These are phyloP conservation scores for Propithecus coquereli DNA, from an alignment of 2,113 vertebrate genomes.

Conservation along the genomic window DNA sequence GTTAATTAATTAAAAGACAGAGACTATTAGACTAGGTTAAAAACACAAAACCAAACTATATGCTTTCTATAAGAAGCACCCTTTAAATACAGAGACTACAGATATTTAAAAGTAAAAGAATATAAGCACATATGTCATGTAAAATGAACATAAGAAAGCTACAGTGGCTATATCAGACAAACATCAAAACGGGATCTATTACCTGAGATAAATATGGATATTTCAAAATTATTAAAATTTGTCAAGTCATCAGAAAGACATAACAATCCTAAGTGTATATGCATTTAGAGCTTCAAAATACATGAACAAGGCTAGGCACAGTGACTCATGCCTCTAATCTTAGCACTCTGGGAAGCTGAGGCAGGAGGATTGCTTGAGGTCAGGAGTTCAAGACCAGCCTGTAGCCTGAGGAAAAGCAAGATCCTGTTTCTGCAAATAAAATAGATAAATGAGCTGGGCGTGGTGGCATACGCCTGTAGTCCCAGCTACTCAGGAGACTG, in stretches of 20 bases:
- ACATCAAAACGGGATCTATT: neutral
- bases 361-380: too few relatives aligned
- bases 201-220: neutral
- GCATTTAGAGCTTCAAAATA: neutral
- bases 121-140: neutral
- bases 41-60: neutral
- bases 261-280: neutral
- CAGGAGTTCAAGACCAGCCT: too few relatives aligned
- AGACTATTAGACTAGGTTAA: neutral
- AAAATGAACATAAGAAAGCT: neutral
- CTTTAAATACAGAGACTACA: neutral
- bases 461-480: too few relatives aligned
- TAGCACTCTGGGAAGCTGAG: too few relatives aligned
- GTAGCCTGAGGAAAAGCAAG: too few relatives aligned
- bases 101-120: neutral
- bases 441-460: too few relatives aligned
- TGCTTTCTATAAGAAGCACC: neutral
- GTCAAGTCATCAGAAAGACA: neutral
- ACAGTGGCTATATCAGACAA: neutral
- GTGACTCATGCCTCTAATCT: too few relatives aligned
- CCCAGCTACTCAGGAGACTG: too few relatives aligned
- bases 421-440: too few relatives aligned
- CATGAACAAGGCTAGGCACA: neutral
- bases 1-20: neutral
- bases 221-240: conserved; percentile 1